These are phyloP conservation scores for Galerucella calmariensis DNA, from an alignment of 2,888 invertebrate species.

Conservation along the genomic window DNA sequence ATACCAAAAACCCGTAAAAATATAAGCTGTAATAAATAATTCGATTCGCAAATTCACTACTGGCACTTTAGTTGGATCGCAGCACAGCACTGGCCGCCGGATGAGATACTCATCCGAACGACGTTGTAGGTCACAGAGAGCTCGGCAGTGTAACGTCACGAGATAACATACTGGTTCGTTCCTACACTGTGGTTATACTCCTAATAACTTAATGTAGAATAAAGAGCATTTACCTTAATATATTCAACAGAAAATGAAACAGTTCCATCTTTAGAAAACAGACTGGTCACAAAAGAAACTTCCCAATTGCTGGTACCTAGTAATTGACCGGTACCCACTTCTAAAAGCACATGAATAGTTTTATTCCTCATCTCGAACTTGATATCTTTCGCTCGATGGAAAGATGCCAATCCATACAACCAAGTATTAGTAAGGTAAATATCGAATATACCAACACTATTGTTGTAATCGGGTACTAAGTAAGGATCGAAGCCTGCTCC, in stretches of 20 bases:
- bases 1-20: too few species aligned
- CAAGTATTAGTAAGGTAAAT: conserved; percentile 79
- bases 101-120: too few species aligned
- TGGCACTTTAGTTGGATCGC: too few species aligned
- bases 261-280: conserved; percentile 77
- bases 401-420: conserved; percentile 83
- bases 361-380: conserved; percentile 78
- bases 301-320: conserved; percentile 85
- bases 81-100: too few species aligned
- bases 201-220: too few species aligned
- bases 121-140: too few species aligned
- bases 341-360: conserved; percentile 74
- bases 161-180: too few species aligned
- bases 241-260: conserved; percentile 83
- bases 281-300: conserved; percentile 74
- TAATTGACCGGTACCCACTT: conserved; percentile 83
- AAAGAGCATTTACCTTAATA: conserved; percentile 66
- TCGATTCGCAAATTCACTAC: too few species aligned
- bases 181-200: too few species aligned
- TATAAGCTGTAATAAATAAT: too few species aligned
- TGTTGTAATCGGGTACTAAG: conserved; percentile 77
- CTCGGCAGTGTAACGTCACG: too few species aligned
- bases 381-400: conserved; percentile 85
- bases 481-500: conserved; percentile 77
- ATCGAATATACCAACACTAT: conserved; percentile 76